A percentile compares a stretch with the other conserved stretches of the same genome.
phyloP scores from a whole-genome alignment of 2,888 invertebrate species.

The Drosophila vallismaia region DNA sequence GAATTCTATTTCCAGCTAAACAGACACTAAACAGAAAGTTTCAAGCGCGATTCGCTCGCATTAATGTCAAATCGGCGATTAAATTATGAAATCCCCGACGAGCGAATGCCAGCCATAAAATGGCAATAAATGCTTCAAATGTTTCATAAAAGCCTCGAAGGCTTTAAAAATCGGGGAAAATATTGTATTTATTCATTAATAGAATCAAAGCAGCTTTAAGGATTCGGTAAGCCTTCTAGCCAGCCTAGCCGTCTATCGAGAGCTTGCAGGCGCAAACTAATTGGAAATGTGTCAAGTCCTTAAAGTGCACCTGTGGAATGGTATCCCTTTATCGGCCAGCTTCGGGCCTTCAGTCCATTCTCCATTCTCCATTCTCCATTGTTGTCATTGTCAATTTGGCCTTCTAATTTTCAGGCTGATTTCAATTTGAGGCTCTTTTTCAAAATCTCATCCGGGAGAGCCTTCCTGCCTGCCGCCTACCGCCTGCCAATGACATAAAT shows the following conservation, averaged over 20 bases:
- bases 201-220: too few relatives aligned
- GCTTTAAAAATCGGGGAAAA: background rate
- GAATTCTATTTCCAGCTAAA: constrained; percentile 22
- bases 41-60: constrained; percentile 12
- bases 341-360: background rate
- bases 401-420: constrained; percentile 67
- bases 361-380: background rate
- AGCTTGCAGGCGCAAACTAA: background rate
- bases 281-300: constrained; percentile 2
- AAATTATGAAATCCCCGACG: constrained; percentile 28
- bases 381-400: constrained; percentile 68
- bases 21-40: constrained; percentile 21
- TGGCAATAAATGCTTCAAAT: constrained; percentile 14
- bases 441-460: too few relatives aligned
- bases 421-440: constrained; percentile 27
- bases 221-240: too few relatives aligned
- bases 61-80: constrained; percentile 36
- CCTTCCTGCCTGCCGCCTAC: constrained; percentile 40
- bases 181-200: too few relatives aligned
- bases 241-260: too few relatives aligned
- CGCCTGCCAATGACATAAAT: constrained; percentile 66
- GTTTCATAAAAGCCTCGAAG: too few relatives aligned
- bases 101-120: constrained; percentile 10
- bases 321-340: background rate
- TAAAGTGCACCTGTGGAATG: constrained; percentile 8